Conservation (phyloP, 2,888 invertebrate genomes). For the Aleiodes testaceus region DNA sequence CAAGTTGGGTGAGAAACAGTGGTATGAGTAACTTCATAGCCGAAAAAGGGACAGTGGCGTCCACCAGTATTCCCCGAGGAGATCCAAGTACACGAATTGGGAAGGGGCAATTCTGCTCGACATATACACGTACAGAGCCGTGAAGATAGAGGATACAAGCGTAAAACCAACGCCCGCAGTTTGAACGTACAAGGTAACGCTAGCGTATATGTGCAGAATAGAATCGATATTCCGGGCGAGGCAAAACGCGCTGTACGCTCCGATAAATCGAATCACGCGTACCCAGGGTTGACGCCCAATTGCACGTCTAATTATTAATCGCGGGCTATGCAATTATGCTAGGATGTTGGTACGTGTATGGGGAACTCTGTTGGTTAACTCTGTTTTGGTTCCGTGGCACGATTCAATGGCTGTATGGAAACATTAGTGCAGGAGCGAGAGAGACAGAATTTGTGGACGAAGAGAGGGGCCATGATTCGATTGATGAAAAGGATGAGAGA, state of each 20-base stretch:
- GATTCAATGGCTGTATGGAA: slow-evolving; percentile 38
- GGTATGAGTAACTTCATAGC: slow-evolving; percentile 13
- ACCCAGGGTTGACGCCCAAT: slow-evolving; percentile 65
- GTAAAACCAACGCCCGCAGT: slow-evolving; percentile 21
- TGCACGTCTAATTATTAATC: slow-evolving; percentile 70
- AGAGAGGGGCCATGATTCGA: slow-evolving; percentile 6
- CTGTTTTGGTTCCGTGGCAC: slow-evolving; percentile 56
- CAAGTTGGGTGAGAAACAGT: slow-evolving; percentile 11
- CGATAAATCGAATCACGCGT: slow-evolving; percentile 68
- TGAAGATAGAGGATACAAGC: slow-evolving; percentile 9
- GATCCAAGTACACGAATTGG: slow-evolving; percentile 15
- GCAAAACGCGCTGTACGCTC: slow-evolving; percentile 45
- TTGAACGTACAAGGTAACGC: slow-evolving; percentile 3
- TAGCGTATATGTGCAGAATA: slow-evolving; percentile 44
- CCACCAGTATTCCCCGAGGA: slow-evolving; percentile 24
- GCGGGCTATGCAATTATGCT: slow-evolving; percentile 65
- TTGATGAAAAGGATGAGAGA: slow-evolving; percentile 21
- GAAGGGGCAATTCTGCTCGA: background rate
- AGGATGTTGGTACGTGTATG: slow-evolving; percentile 54
- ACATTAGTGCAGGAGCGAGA: slow-evolving; percentile 42
- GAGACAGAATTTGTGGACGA: background rate
- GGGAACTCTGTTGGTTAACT: slow-evolving; percentile 46
- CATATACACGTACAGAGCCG: background rate
- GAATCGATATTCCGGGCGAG: slow-evolving; percentile 61
- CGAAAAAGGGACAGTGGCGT: slow-evolving; percentile 5